These are phyloP conservation scores for Hephaestus fuliginosus DNA, from an alignment of 2,797 vertebrate species.

Conservation along the genomic window DNA sequence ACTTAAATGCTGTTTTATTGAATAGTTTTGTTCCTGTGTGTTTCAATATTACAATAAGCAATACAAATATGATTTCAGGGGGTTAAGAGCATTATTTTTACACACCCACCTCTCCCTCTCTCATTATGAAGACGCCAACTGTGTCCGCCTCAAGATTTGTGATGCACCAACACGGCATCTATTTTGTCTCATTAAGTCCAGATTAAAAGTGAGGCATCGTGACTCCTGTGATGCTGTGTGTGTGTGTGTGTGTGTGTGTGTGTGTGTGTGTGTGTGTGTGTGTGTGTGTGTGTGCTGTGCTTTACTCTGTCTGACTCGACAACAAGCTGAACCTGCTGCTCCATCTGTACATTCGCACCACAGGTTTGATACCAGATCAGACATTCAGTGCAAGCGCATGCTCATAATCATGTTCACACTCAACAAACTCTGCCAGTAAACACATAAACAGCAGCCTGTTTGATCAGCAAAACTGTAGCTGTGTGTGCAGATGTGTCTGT, in stretches of 20 bases:
- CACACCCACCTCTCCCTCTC: not conserved
- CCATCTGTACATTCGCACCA: not conserved
- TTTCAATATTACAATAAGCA: not conserved
- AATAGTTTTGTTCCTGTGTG: not conserved
- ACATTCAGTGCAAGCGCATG: constrained; percentile 41
- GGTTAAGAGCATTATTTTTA: not conserved
- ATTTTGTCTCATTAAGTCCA: constrained; percentile 12
- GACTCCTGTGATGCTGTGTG: not conserved
- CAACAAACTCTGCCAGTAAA: constrained; percentile 66
- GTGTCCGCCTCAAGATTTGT: not conserved
- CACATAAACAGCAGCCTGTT: constrained; percentile 69
- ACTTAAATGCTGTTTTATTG: not conserved
- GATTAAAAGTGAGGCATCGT: constrained; percentile 14
- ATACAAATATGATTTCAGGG: not conserved
- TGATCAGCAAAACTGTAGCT: constrained; percentile 64
- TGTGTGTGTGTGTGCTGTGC: constrained; percentile 45
- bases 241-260: constrained; percentile 41
- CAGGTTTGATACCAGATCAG: constrained; percentile 33
- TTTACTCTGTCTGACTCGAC: constrained; percentile 48
- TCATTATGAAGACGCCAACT: not conserved
- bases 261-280: constrained; percentile 27
- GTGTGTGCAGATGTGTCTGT: constrained; percentile 43
- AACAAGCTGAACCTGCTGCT: constrained; percentile 20
- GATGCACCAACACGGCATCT: not conserved
- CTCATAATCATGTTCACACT: constrained; percentile 53